Conservation (phyloP, 2,888 invertebrate genomes). For the Meliscaeva auricollis region DNA sequence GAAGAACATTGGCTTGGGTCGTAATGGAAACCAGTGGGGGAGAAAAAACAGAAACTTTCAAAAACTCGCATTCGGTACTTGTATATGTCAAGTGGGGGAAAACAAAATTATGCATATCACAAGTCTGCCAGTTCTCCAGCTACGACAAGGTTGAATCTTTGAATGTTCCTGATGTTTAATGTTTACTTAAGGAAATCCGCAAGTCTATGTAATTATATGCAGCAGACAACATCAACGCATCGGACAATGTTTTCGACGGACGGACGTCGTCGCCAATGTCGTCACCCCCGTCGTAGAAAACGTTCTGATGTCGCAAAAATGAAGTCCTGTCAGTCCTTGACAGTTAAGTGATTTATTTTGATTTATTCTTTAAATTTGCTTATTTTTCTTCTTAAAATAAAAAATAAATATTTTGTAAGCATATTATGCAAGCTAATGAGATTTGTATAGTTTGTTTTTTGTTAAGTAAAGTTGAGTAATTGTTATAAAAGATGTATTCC, state of each 20-base stretch:
- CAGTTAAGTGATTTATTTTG: constrained; percentile 67
- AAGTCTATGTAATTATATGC: constrained; percentile 64
- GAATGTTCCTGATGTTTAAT: constrained; percentile 52
- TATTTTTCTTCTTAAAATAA: constrained; percentile 12
- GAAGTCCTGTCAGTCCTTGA: constrained; percentile 35
- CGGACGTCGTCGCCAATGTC: constrained; percentile 14
- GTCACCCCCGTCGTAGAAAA: neutral
- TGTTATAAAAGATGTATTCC: constrained; percentile 4
- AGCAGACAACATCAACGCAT: constrained; percentile 30
- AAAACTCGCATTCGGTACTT: constrained; percentile 40
- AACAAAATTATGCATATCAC: constrained; percentile 70
- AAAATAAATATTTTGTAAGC: constrained; percentile 27
- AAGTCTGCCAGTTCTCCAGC: constrained; percentile 20
- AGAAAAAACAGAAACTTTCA: constrained; percentile 4
- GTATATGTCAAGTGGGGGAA: constrained; percentile 48
- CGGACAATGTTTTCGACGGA: constrained; percentile 32
- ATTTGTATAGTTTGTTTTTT: constrained; percentile 21
- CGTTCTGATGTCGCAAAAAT: constrained; percentile 6
- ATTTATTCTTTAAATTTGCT: constrained; percentile 64
- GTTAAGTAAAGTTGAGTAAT: neutral
- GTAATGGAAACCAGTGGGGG: neutral
- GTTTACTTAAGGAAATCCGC: constrained; percentile 71
- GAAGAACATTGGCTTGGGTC: constrained; percentile 9
- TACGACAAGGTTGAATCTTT: constrained; percentile 47
- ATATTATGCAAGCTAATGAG: constrained; percentile 63